phyloP scores from a whole-genome alignment of 2,888 invertebrate genomes.

The Leistus spinibarbis region DNA sequence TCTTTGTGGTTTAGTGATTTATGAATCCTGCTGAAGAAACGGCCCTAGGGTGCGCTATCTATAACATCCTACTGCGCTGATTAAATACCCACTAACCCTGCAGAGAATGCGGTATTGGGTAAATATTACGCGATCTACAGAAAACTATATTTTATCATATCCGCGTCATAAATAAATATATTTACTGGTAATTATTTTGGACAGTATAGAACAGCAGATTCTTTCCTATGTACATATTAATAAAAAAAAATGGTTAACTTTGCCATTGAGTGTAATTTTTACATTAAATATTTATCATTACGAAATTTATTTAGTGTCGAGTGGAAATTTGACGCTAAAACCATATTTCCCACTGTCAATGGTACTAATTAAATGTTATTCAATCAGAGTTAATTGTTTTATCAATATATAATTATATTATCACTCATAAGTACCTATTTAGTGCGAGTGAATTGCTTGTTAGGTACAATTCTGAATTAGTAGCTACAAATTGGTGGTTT shows the following conservation, averaged over 20 bases:
- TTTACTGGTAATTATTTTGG: too few species aligned
- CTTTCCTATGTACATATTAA: too few species aligned
- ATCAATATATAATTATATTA: neutral
- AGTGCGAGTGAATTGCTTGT: neutral
- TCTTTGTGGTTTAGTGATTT: neutral
- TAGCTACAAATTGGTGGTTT: neutral
- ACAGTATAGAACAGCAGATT: too few species aligned
- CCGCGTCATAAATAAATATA: too few species aligned
- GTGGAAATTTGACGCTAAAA: too few species aligned
- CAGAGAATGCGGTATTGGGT: neutral
- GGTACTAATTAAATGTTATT: neutral
- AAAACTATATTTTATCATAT: too few species aligned
- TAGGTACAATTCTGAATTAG: neutral
- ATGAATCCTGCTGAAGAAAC: neutral
- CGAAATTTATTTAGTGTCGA: too few species aligned
- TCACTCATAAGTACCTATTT: neutral
- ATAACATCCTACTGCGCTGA: neutral
- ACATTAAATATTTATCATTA: too few species aligned
- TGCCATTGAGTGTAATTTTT: too few species aligned
- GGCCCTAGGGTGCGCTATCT: neutral
- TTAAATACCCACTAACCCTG: neutral
- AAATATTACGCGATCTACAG: neutral
- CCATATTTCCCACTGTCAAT: too few species aligned
- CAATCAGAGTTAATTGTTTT: neutral
- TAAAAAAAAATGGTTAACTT: too few species aligned